Evolutionary conservation across 2,888 invertebrate species (phyloP), one percentile per base, ranked within the genome.

Genomic region (Cantharis rustica): DNA sequence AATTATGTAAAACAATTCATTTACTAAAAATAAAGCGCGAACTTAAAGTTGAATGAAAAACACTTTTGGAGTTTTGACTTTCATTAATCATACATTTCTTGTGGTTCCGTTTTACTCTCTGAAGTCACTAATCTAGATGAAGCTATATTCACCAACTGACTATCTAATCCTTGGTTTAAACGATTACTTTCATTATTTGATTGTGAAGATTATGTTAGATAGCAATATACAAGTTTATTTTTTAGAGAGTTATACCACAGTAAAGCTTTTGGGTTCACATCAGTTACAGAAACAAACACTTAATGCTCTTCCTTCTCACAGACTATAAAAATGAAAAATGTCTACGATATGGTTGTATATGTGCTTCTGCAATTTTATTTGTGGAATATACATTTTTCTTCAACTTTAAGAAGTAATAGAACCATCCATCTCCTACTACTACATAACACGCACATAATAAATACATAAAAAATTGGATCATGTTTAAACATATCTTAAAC

Each of bases 11-110:
- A 78, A 78, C 78, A 78, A 78, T 78, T 78, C 78, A 75, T 78
- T 78, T 75, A 75, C 75, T 75, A 78, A 78, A 78, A 78, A 75
- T 78, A 75, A 75, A 78, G 75, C 73, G 64, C 71, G 76, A 78
- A 78, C 72, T 78, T 78, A 68, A 77, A 70, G 71, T 73, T 75
- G 78, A 75, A 75, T 75, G 75, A 78, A 78, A 78, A 75, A 78
- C 78, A 78, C 73, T 78, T 78, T 75, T 73, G 71, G 75, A 78
- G 78, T 78, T 78, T 75, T 79, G 76, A 78, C 75, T 82, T 83
- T 82, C 84, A 86, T 86, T 86, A 85, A 85, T 86, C 85, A 86
- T 85, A 85, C 84, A 86, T 86, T 86, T 86, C 86, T 85, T 85
- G 85, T 84, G 84, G 83, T 82, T 82, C 81, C 80, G 76, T 73